A percentile compares a stretch with the other conserved stretches of the same genome.
Evolutionary conservation across 2,888 invertebrate genomes (phyloP).

Genomic region (Agonopterix alstromeriana): DNA sequence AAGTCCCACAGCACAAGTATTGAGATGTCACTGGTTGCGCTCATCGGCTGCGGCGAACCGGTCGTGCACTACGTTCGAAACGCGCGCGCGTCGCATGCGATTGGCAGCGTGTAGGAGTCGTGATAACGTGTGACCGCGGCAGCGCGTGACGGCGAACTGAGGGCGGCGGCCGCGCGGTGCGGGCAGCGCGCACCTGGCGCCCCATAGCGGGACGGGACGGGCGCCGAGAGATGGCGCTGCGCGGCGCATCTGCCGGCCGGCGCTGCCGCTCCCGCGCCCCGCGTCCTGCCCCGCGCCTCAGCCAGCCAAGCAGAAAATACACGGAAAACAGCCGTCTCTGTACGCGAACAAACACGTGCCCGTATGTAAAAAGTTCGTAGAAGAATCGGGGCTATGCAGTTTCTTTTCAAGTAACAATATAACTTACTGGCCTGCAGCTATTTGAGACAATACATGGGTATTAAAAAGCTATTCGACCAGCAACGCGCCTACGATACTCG

Average conservation of each 20-base stretch:
- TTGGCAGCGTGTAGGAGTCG: slow-evolving; percentile 46
- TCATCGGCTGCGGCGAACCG: slow-evolving; percentile 67
- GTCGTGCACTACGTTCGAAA: slow-evolving; percentile 71
- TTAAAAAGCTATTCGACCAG: no score
- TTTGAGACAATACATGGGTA: no score
- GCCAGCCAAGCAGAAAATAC: slow-evolving; percentile 64
- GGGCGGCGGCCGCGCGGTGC: slow-evolving; percentile 62
- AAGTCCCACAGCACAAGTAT: slow-evolving; percentile 71
- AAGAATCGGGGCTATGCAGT: no score
- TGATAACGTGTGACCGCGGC: slow-evolving; percentile 48
- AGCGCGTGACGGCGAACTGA: slow-evolving; percentile 73
- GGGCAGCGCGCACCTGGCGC: slow-evolving; percentile 64
- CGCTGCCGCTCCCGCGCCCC: slow-evolving; percentile 32
- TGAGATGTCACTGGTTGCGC: slow-evolving; percentile 65
- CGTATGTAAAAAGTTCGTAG: slow-evolving; percentile 48
- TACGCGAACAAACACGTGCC: slow-evolving; percentile 53
- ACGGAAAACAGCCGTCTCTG: slow-evolving; percentile 59
- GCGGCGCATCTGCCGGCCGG: slow-evolving; percentile 67
- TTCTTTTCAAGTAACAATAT: no score
- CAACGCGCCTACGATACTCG: no score
- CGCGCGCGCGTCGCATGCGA: slow-evolving; percentile 70
- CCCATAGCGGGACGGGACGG: slow-evolving; percentile 23
- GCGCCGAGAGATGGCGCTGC: slow-evolving; percentile 70
- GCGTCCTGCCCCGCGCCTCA: slow-evolving; percentile 23
- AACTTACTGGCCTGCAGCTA: no score